These are phyloP conservation scores for Chrysochloris asiatica DNA, from an alignment of 2,113 vertebrate species.

Conservation along the genomic window DNA sequence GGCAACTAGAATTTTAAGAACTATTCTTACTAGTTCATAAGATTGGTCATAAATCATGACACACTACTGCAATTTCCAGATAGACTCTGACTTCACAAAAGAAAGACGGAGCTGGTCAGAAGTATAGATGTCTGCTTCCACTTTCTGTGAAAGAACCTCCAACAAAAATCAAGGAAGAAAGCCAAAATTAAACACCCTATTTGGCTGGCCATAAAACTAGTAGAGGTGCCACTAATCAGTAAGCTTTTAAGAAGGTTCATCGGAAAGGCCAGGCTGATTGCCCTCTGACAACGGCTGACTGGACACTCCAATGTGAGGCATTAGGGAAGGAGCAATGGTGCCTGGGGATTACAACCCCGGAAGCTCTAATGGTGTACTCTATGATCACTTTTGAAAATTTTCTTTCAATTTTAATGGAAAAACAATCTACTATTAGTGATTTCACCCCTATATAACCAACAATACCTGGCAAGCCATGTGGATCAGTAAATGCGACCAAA, in stretches of 20 bases:
- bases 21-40: not conserved
- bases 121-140: not conserved
- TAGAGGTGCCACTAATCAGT: not conserved
- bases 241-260: not conserved
- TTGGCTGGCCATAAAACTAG: not conserved
- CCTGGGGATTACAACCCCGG: not conserved
- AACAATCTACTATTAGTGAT: not conserved
- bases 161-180: constrained; percentile 3
- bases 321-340: not conserved
- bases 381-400: not conserved
- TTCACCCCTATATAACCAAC: not conserved
- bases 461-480: not conserved
- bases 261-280: not conserved
- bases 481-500: constrained; percentile 6
- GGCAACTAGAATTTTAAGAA: not conserved
- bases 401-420: constrained; percentile 33
- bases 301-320: not conserved
- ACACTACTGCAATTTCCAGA: not conserved
- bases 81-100: not conserved
- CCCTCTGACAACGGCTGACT: not conserved
- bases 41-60: not conserved
- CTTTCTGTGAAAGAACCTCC: not conserved
- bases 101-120: not conserved
- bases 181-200: not conserved
- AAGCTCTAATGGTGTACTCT: not conserved